These are phyloP conservation scores for Protonemura montana DNA, from an alignment of 2,888 invertebrate genomes.

Conservation along the genomic window DNA sequence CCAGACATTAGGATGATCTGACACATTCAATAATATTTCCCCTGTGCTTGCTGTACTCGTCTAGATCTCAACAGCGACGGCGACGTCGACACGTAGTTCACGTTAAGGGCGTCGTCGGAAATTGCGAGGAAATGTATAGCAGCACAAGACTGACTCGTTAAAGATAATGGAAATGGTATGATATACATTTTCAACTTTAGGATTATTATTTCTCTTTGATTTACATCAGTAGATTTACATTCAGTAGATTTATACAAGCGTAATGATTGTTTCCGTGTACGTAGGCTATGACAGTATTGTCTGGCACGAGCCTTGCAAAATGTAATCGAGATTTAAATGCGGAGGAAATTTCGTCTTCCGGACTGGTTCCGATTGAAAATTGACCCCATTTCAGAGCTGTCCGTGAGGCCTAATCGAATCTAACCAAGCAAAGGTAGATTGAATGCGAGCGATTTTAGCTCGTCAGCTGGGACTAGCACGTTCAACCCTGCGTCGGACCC, in stretches of 20 bases:
- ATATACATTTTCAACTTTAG: neutral
- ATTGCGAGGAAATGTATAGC: slow-evolving; percentile 4
- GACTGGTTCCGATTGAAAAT: neutral
- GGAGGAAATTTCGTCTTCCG: neutral
- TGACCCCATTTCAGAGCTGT: neutral
- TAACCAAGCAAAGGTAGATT: slow-evolving; percentile 3
- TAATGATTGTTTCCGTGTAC: slow-evolving; percentile 7
- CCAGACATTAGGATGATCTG: neutral
- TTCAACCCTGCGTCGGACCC: neutral
- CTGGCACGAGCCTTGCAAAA: neutral
- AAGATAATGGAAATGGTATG: neutral
- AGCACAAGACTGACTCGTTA: slow-evolving; percentile 7
- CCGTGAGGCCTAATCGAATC: neutral
- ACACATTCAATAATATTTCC: slow-evolving; percentile 12
- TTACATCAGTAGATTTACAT: neutral
- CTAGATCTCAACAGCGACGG: neutral
- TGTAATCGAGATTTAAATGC: neutral
- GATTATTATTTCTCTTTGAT: neutral
- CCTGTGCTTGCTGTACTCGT: neutral
- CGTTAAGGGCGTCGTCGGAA: neutral
- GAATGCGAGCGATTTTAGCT: neutral
- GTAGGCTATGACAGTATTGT: neutral
- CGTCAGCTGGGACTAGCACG: neutral
- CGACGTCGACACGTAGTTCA: neutral
- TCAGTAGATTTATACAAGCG: slow-evolving; percentile 3